These are phyloP conservation scores for Micrasema minimum DNA, from an alignment of 1,140 invertebrate species.

Conservation along the genomic window DNA sequence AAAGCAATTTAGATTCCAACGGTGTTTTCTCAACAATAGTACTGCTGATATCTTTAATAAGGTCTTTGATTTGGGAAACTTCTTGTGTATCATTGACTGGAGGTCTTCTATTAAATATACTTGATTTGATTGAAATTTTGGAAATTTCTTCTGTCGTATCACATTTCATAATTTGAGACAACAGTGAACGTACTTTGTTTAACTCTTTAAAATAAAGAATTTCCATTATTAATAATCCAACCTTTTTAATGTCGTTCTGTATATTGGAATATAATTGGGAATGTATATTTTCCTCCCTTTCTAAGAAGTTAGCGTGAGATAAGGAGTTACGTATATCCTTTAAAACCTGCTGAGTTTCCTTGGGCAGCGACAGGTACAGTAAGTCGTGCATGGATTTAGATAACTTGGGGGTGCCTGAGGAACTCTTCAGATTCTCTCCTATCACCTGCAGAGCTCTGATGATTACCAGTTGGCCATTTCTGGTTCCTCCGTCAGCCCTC, in stretches of 20 bases:
- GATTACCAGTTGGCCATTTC: neutral
- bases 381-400: neutral
- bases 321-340: neutral
- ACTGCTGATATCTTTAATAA: neutral
- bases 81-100: neutral
- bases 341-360: neutral
- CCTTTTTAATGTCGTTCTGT: slow-evolving; percentile 1
- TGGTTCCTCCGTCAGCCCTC: neutral
- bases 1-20: neutral
- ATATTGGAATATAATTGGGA: slow-evolving; percentile 3
- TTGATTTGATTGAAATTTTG: neutral
- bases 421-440: neutral
- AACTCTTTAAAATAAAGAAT: neutral
- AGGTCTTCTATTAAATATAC: neutral
- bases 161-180: neutral
- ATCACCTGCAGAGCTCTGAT: neutral
- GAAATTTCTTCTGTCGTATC: neutral
- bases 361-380: neutral
- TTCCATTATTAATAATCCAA: neutral
- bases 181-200: neutral
- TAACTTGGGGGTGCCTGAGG: neutral
- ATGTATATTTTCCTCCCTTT: neutral
- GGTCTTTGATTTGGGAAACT: neutral
- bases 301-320: neutral
- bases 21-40: neutral